Percentiles rank a stretch among this genome's conserved stretches.
Evolutionary conservation across 2,888 invertebrate genomes (phyloP).

Genomic region (Aphodius granarius): DNA sequence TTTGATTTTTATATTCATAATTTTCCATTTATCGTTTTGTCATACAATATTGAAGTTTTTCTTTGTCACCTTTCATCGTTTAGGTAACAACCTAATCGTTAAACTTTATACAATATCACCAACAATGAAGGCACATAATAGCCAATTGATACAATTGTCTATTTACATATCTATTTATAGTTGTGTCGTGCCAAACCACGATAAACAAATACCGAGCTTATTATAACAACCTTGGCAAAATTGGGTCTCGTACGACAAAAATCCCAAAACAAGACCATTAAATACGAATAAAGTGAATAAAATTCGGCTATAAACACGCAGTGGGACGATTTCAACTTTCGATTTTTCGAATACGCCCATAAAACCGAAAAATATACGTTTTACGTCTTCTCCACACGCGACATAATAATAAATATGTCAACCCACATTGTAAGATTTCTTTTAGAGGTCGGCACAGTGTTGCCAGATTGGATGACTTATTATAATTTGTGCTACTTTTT

Average conservation of each 20-base stretch:
- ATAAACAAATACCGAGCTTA: not conserved
- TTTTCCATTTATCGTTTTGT: too few relatives aligned
- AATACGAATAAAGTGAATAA: not conserved
- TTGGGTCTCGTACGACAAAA: not conserved
- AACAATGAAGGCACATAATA: not conserved
- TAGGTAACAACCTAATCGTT: not conserved
- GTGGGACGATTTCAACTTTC: not conserved
- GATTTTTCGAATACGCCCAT: not conserved
- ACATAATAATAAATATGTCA: not conserved
- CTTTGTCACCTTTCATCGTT: too few relatives aligned
- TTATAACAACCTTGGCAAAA: not conserved
- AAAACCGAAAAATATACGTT: not conserved
- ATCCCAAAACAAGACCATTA: not conserved
- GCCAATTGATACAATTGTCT: not conserved
- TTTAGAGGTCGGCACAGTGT: not conserved
- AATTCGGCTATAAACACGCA: not conserved
- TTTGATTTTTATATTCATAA: too few relatives aligned
- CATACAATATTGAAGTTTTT: too few relatives aligned
- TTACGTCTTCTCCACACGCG: not conserved
- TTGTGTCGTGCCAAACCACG: not conserved
- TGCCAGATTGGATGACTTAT: too few relatives aligned
- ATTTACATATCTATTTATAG: not conserved
- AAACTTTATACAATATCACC: not conserved
- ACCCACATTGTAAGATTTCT: not conserved
- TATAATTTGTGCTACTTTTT: too few relatives aligned